phyloP scores from a whole-genome alignment of 2,888 invertebrate species.

The Margaritifera margaritifera region DNA sequence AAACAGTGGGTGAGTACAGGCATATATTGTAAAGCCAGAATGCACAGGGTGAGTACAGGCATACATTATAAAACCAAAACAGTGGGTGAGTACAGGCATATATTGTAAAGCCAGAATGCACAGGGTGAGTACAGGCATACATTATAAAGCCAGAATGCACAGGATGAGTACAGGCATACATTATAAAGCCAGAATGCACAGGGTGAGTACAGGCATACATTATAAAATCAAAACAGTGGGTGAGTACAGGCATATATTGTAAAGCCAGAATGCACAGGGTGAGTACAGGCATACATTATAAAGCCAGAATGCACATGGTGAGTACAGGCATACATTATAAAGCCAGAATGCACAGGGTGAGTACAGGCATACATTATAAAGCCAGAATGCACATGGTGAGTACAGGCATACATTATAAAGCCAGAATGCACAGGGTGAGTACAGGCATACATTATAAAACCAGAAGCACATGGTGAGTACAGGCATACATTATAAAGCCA shows the following conservation, averaged over 20 bases:
- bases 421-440: constrained; percentile 56
- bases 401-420: no score
- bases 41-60: constrained; percentile 52
- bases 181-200: constrained; percentile 55
- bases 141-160: constrained; percentile 54
- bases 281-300: no score
- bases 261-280: constrained; percentile 58
- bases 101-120: constrained; percentile 56
- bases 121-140: constrained; percentile 45
- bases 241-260: no score
- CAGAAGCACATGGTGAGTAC: constrained; percentile 50
- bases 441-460: no score
- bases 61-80: no score
- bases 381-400: constrained; percentile 56
- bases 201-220: constrained; percentile 44
- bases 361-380: no score
- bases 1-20: no score
- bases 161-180: constrained; percentile 45
- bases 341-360: constrained; percentile 56
- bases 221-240: no score
- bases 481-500: no score
- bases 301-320: constrained; percentile 57
- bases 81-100: no score
- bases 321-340: no score
- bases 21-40: no score